Percentiles rank a stretch among this genome's conserved stretches.
Conservation (phyloP, 2,113 vertebrate species). For the Psephotus haematonotus region DNA sequence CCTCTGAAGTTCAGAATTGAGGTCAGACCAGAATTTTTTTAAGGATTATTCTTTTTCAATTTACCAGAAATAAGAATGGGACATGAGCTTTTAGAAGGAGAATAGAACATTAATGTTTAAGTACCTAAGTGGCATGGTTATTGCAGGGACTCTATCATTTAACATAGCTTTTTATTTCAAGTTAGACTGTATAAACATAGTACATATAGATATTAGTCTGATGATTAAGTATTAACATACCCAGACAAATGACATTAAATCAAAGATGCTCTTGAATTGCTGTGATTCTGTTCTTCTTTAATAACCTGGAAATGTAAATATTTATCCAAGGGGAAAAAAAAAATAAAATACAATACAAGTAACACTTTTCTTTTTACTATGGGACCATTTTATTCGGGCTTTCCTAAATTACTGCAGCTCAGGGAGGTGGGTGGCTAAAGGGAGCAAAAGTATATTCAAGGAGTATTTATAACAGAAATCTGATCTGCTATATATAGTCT, state of each 20-base stretch:
- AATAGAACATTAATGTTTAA: not conserved
- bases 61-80: not conserved
- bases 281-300: not conserved
- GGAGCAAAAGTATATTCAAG: not conserved
- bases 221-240: not conserved
- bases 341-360: accelerated
- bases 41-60: not conserved
- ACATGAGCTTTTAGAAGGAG: not conserved
- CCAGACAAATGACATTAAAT: not conserved
- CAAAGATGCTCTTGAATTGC: not conserved
- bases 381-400: not conserved
- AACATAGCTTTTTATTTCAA: not conserved
- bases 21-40: slow-evolving; percentile 30
- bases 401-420: not conserved
- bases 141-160: not conserved
- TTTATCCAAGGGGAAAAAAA: not conserved
- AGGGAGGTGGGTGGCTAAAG: not conserved
- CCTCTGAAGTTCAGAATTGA: slow-evolving; percentile 31
- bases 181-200: not conserved
- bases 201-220: not conserved
- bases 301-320: not conserved
- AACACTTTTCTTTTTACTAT: not conserved
- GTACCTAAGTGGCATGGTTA: not conserved
- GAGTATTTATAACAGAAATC: not conserved
- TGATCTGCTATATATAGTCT: not conserved